Base-by-base conservation (phyloP, 2,113 vertebrate genomes). In the Paradoxurus hermaphroditus region DNA sequence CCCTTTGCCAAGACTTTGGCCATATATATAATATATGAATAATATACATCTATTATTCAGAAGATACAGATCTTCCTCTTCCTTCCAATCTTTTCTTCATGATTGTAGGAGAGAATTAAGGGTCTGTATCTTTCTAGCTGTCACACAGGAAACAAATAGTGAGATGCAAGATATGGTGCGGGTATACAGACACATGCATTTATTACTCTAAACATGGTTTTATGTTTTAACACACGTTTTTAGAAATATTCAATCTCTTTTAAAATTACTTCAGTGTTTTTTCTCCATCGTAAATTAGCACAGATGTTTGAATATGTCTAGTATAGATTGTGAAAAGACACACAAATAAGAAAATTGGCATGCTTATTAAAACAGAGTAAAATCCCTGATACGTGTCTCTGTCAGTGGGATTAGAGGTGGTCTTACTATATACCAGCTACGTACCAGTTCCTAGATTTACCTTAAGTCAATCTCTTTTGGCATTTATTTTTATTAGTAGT, bases 211-310 rank as follows among this genome's bases (percentile, higher is more conserved):
- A 65, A 91, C 27, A 34, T 70, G n/a, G 1, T 36, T 73, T 72
- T 92, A 49, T 77, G 16, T n/a, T 95, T 95, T 79, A 95, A 86
- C 91, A 46, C 41, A 53, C 90, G 7, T n/a, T 75, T 85, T 44
- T 53, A 12, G 73, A 93, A 65, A 59, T 62, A 7, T 86, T 83
- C 11, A 56, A 53, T 49, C 4, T 46, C 70, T 77, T 59, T 88
- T 49, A 62, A 95, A 84, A 16, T 79, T 34, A 81, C 68, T 91
- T 95, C 0, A 39, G 5, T 53, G 27, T 62, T 46, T 15, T 75
- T 62, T 34, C 15, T 9, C 27, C 21, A 15, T 41, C 16, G 10
- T n/a, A 86, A 12, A 59, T 59, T 86, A 46, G 23, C 18, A 46
- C 14, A 65, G 4, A 23, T 0, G 53, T 89, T 95, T 68, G 59